These are phyloP conservation scores for Ctenoplectra terminalis DNA, from an alignment of 1,140 invertebrate genomes.

Conservation along the genomic window DNA sequence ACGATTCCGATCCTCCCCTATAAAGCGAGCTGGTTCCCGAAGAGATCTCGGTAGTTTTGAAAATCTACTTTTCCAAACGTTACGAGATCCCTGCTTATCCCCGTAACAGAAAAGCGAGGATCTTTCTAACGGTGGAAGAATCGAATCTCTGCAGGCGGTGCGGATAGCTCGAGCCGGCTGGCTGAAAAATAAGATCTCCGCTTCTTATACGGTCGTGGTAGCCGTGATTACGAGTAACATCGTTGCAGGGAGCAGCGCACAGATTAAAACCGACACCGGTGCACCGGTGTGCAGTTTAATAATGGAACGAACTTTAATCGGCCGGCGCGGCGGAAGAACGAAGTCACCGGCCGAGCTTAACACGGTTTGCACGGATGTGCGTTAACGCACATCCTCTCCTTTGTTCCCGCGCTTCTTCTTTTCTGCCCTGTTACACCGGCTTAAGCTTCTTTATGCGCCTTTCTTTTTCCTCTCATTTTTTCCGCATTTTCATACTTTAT, in stretches of 20 bases:
- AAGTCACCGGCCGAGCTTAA: constrained; percentile 12
- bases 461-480: neutral
- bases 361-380: neutral
- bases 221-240: constrained; percentile 4
- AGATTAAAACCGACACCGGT: constrained; percentile 14
- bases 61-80: constrained; percentile 9
- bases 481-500: neutral
- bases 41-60: constrained; percentile 6
- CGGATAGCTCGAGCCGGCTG: neutral
- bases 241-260: neutral
- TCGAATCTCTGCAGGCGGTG: neutral
- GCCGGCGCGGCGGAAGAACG: neutral
- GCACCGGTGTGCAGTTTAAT: neutral
- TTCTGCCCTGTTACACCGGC: neutral
- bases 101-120: neutral
- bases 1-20: neutral
- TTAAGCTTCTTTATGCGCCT: neutral
- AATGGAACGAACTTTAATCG: constrained; percentile 18
- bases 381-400: constrained; percentile 23
- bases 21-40: neutral
- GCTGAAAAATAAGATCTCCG: constrained; percentile 10
- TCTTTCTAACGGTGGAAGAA: neutral
- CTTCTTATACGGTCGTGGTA: neutral
- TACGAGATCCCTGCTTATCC: neutral
- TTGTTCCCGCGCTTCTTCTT: neutral